Evolutionary conservation across 1,140 invertebrate species (phyloP), one percentile per base, ranked within the genome.

Genomic region (Hylaeus anthracinus): DNA sequence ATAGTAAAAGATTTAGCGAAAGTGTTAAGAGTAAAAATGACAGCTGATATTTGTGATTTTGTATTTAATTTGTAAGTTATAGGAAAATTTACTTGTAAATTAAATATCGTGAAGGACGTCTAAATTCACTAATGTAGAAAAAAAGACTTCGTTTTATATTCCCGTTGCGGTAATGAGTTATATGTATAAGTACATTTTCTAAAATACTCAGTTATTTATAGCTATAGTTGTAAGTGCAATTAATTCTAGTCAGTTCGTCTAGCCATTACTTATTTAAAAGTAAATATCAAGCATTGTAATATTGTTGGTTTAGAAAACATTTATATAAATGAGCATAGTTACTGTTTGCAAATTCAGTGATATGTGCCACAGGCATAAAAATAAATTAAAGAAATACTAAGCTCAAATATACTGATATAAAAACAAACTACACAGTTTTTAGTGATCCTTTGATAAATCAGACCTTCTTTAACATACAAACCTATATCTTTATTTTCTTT

Each of bases 191-290:
- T 56, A 64, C 53, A 56, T 64, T 58, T 53, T 56, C 15, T 8
- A 53, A 53, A 53, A 45, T 12, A 45, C 9, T 15, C 63, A 66
- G 55, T 45, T 78, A 51, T n/a, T 72, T 72, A 72, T 5, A 79
- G 14, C 3, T 67, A 10, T 37, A 67, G 37, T 37, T 48, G 45
- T 76, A 83, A 74, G 55, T 10, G 56, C 87, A 87, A 87, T 84
- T 55, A 67, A 86, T 82, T 72, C 90, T 90, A 91, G 90, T 90
- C 88, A 86, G 72, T 81, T 75, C 69, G 43, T 88, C 81, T 90
- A 90, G 86, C 80, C 78, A 89, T 72, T 85, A 87, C 73, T 80
- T 82, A 85, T 83, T 85, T 64, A 65, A 79, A 48, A 48, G 77
- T 69, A 76, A 79, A 69, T 56, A 82, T 85, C 51, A 56, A 74